phyloP scores from a whole-genome alignment of 2,888 invertebrate species.

The Therioaphis trifolii region DNA sequence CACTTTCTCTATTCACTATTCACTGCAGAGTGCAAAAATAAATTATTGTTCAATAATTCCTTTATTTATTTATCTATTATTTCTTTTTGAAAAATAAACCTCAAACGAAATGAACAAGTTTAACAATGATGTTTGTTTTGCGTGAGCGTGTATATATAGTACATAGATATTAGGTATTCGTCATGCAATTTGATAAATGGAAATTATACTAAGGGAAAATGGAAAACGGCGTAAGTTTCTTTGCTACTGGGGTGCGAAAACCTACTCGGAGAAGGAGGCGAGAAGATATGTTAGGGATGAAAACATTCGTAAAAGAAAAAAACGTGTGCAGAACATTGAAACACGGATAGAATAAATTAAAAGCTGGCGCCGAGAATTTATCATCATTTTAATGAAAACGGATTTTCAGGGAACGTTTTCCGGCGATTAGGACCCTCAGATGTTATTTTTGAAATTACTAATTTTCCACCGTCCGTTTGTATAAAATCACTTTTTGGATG shows the following conservation, averaged over 20 bases:
- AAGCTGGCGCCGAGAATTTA: constrained; percentile 26
- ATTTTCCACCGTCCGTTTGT: background rate
- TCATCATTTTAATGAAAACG: constrained; percentile 27
- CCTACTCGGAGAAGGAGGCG: background rate
- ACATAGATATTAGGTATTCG: background rate
- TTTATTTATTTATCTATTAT: no score
- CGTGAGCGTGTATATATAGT: background rate
- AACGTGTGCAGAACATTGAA: background rate
- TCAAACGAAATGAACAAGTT: background rate
- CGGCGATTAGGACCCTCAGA: background rate
- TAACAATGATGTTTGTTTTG: background rate
- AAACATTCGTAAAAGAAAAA: constrained; percentile 35
- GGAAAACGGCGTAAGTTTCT: no score
- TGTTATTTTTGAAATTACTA: constrained; percentile 26
- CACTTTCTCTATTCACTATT: background rate
- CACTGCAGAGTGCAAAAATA: no score
- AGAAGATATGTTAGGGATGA: background rate
- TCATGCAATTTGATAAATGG: background rate
- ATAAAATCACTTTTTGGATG: background rate
- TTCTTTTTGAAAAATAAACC: background rate
- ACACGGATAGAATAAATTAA: constrained; percentile 44
- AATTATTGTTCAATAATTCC: no score
- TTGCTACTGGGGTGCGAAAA: background rate
- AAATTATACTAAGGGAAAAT: background rate
- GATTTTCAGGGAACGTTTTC: constrained; percentile 36